Conservation (phyloP, 2,797 vertebrate species). For the Notoglanidium macrostoma region DNA sequence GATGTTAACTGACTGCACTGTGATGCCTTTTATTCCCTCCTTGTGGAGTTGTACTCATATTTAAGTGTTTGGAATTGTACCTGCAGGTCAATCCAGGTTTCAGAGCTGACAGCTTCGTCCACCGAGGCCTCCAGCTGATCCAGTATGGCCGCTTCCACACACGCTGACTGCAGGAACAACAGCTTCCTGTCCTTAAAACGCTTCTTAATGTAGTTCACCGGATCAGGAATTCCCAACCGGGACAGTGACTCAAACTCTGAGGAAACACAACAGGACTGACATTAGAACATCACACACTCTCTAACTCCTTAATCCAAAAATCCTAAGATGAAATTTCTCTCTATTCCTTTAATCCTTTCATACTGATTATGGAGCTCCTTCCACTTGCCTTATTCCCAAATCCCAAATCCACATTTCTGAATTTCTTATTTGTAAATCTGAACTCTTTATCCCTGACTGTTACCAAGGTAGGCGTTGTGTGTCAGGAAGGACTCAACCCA, state of each 20-base stretch:
- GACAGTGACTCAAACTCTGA: constrained; percentile 90
- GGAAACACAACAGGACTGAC: background rate
- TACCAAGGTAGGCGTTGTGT: constrained; percentile 95
- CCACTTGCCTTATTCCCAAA: background rate
- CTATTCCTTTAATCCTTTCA: background rate
- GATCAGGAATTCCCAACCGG: constrained; percentile 91
- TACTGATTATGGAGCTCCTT: background rate
- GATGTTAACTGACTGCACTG: background rate
- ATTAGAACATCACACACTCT: background rate
- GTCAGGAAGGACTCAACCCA: constrained; percentile 97
- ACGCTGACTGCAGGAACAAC: constrained; percentile 85
- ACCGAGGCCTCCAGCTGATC: constrained; percentile 94
- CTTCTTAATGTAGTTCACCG: constrained; percentile 87
- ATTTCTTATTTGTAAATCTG: background rate
- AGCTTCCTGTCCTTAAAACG: constrained; percentile 85
- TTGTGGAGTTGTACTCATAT: background rate
- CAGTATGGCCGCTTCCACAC: constrained; percentile 85
- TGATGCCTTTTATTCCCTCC: no score
- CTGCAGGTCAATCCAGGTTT: constrained; percentile 88
- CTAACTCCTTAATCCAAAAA: background rate
- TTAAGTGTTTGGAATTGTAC: constrained; percentile 62
- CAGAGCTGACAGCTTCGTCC: constrained; percentile 90
- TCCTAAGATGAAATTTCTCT: background rate
- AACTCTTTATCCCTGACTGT: constrained; percentile 15
- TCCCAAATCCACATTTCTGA: background rate